These are phyloP conservation scores for Ophion ventricosus DNA, from an alignment of 2,888 invertebrate genomes.

Conservation along the genomic window DNA sequence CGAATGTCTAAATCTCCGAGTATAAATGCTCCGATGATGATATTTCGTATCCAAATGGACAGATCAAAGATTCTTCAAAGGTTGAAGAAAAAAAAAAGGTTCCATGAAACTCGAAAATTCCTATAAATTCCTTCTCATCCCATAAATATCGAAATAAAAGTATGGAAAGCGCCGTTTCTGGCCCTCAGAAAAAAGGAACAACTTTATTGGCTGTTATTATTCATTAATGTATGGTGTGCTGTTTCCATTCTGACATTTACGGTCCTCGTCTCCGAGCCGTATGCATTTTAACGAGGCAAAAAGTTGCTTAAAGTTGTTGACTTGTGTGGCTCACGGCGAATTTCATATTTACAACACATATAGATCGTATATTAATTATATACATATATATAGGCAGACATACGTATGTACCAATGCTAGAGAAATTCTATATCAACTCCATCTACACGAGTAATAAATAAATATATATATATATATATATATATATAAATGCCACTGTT, in stretches of 20 bases:
- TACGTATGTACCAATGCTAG: neutral
- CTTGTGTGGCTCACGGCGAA: conserved; percentile 11
- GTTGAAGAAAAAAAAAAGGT: too few relatives aligned
- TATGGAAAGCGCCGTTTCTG: too few relatives aligned
- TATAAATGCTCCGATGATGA: too few relatives aligned
- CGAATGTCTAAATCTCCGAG: too few relatives aligned
- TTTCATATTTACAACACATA: neutral
- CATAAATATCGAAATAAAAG: neutral
- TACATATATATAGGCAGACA: too few relatives aligned
- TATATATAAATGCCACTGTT: neutral
- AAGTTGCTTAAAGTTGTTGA: conserved; percentile 41
- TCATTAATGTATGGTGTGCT: neutral
- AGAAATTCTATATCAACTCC: neutral
- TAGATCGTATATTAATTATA: neutral
- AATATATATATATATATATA: neutral
- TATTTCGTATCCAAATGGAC: too few relatives aligned
- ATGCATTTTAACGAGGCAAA: conserved; percentile 16
- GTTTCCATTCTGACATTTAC: neutral
- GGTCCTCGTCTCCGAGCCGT: neutral
- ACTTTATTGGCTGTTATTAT: neutral
- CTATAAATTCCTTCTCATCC: too few relatives aligned
- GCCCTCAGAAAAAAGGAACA: neutral
- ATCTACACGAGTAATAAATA: neutral
- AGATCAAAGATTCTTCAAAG: too few relatives aligned
- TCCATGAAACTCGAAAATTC: too few relatives aligned